phyloP scores from a whole-genome alignment of 37 sponge, comb jelly and placozoan species.

The Bolinopsis microptera region DNA sequence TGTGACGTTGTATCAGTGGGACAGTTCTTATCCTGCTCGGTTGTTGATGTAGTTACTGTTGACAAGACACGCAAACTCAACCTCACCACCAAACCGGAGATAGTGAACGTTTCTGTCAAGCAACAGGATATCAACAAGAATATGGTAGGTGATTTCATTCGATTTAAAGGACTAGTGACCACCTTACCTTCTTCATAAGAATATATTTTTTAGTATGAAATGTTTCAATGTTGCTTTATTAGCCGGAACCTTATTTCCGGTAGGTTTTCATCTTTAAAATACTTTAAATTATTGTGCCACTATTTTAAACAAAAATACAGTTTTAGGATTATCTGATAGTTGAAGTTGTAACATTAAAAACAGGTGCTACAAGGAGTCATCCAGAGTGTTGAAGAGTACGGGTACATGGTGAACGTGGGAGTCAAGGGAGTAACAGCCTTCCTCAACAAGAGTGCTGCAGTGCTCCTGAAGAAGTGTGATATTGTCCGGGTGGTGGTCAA shows the following conservation, averaged over 20 bases:
- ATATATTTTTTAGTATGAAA: too few relatives aligned
- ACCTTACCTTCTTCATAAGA: too few relatives aligned
- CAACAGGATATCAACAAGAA: constrained; percentile 5
- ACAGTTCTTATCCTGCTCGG: constrained; percentile 1
- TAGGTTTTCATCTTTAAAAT: too few relatives aligned
- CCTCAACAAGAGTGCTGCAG: background rate
- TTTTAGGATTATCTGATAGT: too few relatives aligned
- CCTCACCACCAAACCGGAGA: constrained; percentile 21
- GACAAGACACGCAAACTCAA: background rate
- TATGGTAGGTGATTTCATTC: background rate
- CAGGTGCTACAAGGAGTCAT: constrained; percentile 45
- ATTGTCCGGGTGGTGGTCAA: background rate
- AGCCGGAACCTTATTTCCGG: too few relatives aligned
- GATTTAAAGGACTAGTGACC: too few relatives aligned
- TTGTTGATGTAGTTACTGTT: background rate
- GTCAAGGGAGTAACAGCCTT: background rate
- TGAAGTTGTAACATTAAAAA: too few relatives aligned
- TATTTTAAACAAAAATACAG: too few relatives aligned
- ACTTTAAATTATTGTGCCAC: too few relatives aligned
- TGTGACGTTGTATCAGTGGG: constrained; percentile 29
- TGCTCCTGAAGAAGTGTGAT: constrained; percentile 17
- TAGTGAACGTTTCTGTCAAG: background rate
- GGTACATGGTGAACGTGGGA: constrained; percentile 27
- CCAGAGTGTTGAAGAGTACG: constrained; percentile 31
- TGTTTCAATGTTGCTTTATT: too few relatives aligned